Evolutionary conservation across 2,113 vertebrate species (phyloP), one percentile per base, ranked within the genome.

Genomic region (Poicephalus gulielmi): DNA sequence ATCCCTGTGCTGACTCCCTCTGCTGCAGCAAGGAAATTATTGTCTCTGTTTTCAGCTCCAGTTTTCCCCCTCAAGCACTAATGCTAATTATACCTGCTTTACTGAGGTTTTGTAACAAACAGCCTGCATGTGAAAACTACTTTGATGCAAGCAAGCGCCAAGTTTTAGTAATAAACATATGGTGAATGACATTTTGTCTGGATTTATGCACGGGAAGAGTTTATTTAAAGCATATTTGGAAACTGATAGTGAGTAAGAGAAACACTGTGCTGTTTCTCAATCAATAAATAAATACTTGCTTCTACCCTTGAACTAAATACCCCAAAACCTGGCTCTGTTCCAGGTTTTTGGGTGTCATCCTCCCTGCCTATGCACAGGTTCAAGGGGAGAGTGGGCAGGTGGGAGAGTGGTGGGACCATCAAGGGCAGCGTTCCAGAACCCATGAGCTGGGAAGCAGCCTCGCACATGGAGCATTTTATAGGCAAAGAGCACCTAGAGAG

Each of bases 111-210:
- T 94, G 69, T 92, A 97, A 95, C 91, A 95, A 96, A 95, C 91
- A 94, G 91, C 78, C 91, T 94, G 88, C n/a, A 5, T 95, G 84
- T 77, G 88, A 94, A 95, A 94, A 80, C 86, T 76, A 76, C 96
- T 96, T 89, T 73, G 88, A 92, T 92, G 92, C 88, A 93, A 93
- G 80, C 52, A 77, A 77, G 95, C 0, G 74, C 94, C 95, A 97
- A 94, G 92, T 85, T 94, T 89, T 57, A 83, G 91, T 86, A 97
- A 96, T 96, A 98, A 98, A 96, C 96, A 95, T 92, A 96, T 94
- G 97, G 96, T 94, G 92, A 97, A 90, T 84, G 94, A 80, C 63
- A 89, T 92, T 92, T 95, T 68, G 82, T 85, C 70, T 97, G 74
- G 83, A 93, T 94, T 81, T 94, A 84, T 71, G 75, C 47, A 17